Conservation (phyloP, 1,140 invertebrate genomes). For the Dermatophagoides farinae region DNA sequence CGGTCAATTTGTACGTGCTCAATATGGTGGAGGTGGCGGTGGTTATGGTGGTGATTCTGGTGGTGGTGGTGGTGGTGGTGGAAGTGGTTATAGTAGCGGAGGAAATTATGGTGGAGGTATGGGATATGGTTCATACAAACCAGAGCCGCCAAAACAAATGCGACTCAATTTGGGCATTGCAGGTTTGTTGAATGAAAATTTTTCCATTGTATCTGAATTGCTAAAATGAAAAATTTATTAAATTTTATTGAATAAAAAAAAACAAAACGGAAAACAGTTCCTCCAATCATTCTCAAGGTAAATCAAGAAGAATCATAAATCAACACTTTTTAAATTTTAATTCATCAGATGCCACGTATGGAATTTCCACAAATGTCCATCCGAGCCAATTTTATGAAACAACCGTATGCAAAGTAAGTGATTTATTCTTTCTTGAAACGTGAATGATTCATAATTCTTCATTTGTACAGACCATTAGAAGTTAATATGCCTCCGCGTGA, state of each 20-base stretch:
- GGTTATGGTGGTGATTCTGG: not conserved
- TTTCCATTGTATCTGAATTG: not conserved
- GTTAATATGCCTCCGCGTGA: not conserved
- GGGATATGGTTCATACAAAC: too few relatives aligned
- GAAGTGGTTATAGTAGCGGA: not conserved
- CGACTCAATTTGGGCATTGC: too few relatives aligned
- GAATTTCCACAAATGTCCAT: slow-evolving; percentile 7
- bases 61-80: slow-evolving; percentile 1
- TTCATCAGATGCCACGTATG: slow-evolving; percentile 6
- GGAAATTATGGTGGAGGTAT: not conserved
- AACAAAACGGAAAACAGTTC: slow-evolving; percentile 1
- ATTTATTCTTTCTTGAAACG: too few relatives aligned
- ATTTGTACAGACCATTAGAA: not conserved
- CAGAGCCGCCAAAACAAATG: too few relatives aligned
- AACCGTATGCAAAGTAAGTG: slow-evolving; percentile 4
- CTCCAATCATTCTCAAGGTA: slow-evolving; percentile 5
- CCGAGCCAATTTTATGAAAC: slow-evolving; percentile 8
- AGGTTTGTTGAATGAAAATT: not conserved
- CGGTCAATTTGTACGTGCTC: not conserved
- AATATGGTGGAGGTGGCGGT: slow-evolving; percentile 1
- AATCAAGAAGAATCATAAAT: too few relatives aligned
- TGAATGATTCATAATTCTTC: too few relatives aligned
- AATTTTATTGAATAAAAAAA: not conserved
- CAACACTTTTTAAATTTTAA: too few relatives aligned
- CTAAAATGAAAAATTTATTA: not conserved